These are phyloP conservation scores for Nestor notabilis DNA, from an alignment of 2,113 vertebrate species.

Conservation along the genomic window DNA sequence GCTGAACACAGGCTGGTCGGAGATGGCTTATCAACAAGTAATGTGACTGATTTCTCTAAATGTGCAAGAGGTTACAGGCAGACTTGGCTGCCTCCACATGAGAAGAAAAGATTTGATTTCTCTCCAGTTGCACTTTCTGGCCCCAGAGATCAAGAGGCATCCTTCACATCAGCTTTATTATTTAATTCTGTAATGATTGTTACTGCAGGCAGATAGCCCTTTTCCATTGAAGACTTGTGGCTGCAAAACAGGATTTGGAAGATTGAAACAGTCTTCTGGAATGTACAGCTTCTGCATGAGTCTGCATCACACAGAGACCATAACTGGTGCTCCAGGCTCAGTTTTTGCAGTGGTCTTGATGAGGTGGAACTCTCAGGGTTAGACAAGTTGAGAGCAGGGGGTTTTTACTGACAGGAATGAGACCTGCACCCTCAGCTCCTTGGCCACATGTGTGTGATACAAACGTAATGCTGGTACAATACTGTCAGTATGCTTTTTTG, in stretches of 20 bases:
- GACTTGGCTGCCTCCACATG: neutral
- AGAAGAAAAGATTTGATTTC: neutral
- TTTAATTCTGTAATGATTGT: neutral
- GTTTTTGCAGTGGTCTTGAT: neutral
- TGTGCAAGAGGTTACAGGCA: neutral
- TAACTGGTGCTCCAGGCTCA: neutral
- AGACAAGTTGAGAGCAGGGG: neutral
- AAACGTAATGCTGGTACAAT: neutral
- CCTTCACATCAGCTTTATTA: neutral
- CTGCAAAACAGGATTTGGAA: neutral
- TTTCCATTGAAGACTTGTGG: neutral
- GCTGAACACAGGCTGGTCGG: neutral
- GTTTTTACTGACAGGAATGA: neutral
- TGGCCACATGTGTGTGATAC: rapidly evolving
- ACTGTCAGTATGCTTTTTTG: neutral
- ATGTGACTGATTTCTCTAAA: neutral
- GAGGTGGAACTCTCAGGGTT: neutral
- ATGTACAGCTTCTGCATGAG: neutral
- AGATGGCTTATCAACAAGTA: neutral
- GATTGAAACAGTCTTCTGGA: neutral
- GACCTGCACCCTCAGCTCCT: neutral
- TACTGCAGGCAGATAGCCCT: neutral
- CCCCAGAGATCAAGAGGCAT: neutral
- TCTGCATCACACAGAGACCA: neutral
- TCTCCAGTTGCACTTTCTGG: neutral